These are phyloP conservation scores for Anthoscopus minutus DNA, from an alignment of 2,113 vertebrate genomes.

Conservation along the genomic window DNA sequence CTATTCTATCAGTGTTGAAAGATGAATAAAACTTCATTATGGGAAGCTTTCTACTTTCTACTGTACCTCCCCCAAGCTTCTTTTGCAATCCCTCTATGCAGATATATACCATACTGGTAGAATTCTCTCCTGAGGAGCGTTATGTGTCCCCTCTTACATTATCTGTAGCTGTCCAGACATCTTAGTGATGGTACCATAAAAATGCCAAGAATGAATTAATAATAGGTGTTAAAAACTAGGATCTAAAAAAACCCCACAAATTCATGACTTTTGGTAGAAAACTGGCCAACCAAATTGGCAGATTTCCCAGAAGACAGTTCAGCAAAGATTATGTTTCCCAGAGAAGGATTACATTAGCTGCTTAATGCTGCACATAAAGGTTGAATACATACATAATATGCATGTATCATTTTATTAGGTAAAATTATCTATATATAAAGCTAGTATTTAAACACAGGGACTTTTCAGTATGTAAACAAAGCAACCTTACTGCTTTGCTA, in stretches of 20 bases:
- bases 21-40: neutral
- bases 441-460: neutral
- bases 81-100: neutral
- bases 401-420: neutral
- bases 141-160: neutral
- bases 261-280: rapidly evolving
- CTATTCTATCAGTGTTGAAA: neutral
- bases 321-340: neutral
- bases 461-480: neutral
- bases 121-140: neutral
- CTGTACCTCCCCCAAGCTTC: neutral
- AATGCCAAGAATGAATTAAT: neutral
- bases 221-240: neutral
- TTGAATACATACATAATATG: neutral
- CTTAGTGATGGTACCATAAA: neutral
- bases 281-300: neutral
- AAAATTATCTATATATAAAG: neutral
- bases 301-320: neutral
- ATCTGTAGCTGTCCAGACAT: neutral
- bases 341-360: neutral
- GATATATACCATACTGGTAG: neutral
- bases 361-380: neutral
- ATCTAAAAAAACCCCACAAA: neutral
- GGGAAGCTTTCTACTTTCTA: neutral
- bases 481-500: neutral